Evolutionary conservation across 2,113 vertebrate genomes (phyloP), one percentile per base, ranked within the genome.

Genomic region (Albula goreensis): DNA sequence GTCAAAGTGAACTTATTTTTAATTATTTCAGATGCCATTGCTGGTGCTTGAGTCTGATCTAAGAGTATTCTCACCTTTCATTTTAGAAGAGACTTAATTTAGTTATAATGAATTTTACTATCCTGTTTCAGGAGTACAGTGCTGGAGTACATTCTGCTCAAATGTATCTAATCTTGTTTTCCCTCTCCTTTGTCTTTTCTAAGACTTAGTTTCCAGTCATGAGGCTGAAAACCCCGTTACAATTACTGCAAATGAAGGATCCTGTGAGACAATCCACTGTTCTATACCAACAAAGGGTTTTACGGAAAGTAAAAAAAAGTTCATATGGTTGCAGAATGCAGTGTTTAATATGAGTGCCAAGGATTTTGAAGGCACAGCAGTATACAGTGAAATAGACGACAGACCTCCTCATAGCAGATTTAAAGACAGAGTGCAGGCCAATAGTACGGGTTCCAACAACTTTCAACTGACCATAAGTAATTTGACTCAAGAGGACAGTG

Each of bases 291-390:
- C 17, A 19, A 0, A 0, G 0, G 12, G 0, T 19, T 19, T 56
- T 56, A 4, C 0, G 0, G 0, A 0, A 0, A 2, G 0, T 5
- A 2, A 0, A 0, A 0, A 0, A 0, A 60, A 0, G 0, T 0
- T 90, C 84, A 87, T 93, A 81, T 95, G 94, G 94, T 83, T 94
- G 50, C 94, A 94, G 77, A 25, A 95, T 84, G 0, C 81, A 57
- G 0, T 0, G 0, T 94, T 57, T 60, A 0, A 2, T 12, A 0
- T 0, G 0, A 0, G 0, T 0, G 0, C 0, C 0, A 0, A 0
- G 0, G 0, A 0, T 11, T 90, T 2, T 74, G 0, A 0, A 1
- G 92, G 86, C 52, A 90, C 85, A 0, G 31, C 90, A n/a, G 70
- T 94, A 86, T 93, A 90, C 78, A 81, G 74, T 9, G n/a, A 5